Evolutionary conservation across 2,113 vertebrate species (phyloP).

Genomic region (Nanorana parkeri): DNA sequence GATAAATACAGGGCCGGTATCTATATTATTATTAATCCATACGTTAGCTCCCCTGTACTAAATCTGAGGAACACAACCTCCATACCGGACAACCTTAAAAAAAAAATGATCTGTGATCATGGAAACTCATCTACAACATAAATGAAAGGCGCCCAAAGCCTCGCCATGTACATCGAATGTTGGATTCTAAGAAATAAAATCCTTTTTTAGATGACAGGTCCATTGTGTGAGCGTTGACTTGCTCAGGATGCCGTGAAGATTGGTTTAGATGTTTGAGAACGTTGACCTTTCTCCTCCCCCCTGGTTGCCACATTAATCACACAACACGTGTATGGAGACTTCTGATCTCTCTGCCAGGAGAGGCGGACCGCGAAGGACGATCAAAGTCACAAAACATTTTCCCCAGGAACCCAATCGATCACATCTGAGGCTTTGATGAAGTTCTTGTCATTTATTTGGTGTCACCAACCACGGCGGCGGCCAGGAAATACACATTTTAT

Average conservation of each 20-base stretch:
- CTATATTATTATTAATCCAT: too few species aligned
- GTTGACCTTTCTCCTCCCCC: conserved; percentile 21
- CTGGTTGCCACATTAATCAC: neutral
- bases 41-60: too few species aligned
- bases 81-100: too few species aligned
- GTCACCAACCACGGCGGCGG: neutral
- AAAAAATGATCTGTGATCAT: too few species aligned
- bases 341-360: conserved; percentile 14
- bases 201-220: neutral
- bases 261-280: conserved; percentile 17
- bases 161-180: too few species aligned
- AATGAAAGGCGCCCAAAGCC: too few species aligned
- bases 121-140: too few species aligned
- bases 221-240: conserved; percentile 1
- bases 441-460: conserved; percentile 27
- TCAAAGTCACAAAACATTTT: conserved; percentile 15
- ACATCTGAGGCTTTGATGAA: neutral
- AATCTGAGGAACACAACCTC: too few species aligned
- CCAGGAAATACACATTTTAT: neutral
- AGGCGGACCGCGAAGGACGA: conserved; percentile 11
- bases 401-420: neutral
- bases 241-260: conserved; percentile 23
- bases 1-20: too few species aligned
- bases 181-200: neutral
- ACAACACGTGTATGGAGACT: neutral